These are phyloP conservation scores for Peucedramus taeniatus DNA, from an alignment of 2,113 vertebrate species.

Conservation along the genomic window DNA sequence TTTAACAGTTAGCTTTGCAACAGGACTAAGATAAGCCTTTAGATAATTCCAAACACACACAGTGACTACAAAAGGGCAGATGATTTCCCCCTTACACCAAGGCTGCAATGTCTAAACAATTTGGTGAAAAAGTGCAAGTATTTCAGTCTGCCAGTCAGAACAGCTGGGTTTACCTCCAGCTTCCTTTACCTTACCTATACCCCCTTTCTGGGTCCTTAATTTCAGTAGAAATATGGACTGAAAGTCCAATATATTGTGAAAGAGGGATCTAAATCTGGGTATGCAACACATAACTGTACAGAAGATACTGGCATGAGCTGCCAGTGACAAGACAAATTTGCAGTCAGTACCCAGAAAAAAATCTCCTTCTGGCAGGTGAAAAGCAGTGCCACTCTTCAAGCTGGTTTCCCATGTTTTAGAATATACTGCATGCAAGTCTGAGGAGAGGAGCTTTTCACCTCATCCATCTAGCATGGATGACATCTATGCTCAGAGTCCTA, in stretches of 20 bases:
- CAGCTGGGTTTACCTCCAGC: not conserved
- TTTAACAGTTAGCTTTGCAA: not conserved
- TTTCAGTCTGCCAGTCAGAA: not conserved
- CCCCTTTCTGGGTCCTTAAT: not conserved
- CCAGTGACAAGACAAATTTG: not conserved
- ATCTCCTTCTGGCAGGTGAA: not conserved
- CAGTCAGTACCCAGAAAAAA: not conserved
- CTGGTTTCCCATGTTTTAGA: not conserved
- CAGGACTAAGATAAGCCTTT: not conserved
- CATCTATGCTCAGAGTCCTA: not conserved
- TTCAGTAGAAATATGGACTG: not conserved
- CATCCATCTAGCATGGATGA: not conserved
- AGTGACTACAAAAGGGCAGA: not conserved
- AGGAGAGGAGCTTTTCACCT: not conserved
- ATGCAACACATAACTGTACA: not conserved
- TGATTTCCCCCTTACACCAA: not conserved
- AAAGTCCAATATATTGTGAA: not conserved
- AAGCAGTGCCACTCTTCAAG: not conserved
- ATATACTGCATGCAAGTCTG: not conserved
- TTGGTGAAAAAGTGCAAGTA: not conserved
- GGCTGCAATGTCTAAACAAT: not conserved
- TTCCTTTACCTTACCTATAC: not conserved
- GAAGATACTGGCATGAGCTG: not conserved
- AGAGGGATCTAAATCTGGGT: not conserved
- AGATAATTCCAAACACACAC: not conserved